A percentile compares a stretch with the other conserved stretches of the same genome.
Evolutionary conservation across 1,140 invertebrate species (phyloP).

Genomic region (Drosophila grimshawi): DNA sequence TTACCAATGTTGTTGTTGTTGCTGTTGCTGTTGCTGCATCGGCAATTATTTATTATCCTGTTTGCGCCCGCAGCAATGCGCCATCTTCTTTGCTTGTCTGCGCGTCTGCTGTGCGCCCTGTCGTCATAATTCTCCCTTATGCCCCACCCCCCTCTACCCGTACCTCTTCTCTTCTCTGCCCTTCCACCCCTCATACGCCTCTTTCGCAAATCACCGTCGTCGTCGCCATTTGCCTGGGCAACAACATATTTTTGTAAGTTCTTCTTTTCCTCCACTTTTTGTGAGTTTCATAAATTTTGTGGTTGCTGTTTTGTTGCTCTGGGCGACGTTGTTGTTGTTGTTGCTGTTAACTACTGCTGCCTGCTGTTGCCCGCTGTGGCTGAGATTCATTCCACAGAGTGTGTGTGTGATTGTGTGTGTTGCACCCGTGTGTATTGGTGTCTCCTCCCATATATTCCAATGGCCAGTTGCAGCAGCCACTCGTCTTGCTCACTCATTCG

Average conservation of each 20-base stretch:
- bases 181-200: constrained; percentile 1
- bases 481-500: constrained; percentile 19
- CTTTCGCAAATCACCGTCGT: constrained; percentile 62
- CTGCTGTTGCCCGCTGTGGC: constrained; percentile 41
- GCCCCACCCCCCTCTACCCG: not conserved
- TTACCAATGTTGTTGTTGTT: constrained; percentile 64
- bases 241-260: constrained; percentile 16
- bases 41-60: constrained; percentile 81
- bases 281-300: constrained; percentile 78
- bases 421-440: not conserved
- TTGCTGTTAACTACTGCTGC: constrained; percentile 12
- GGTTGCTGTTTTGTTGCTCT: constrained; percentile 65
- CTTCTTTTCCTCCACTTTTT: constrained; percentile 63
- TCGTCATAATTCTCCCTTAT: constrained; percentile 37
- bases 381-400: constrained; percentile 58
- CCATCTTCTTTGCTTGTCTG: constrained; percentile 61
- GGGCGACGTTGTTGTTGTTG: constrained; percentile 56
- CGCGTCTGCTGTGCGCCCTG: constrained; percentile 48
- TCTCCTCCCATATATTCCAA: constrained; percentile 79
- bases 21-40: constrained; percentile 31
- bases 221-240: constrained; percentile 70
- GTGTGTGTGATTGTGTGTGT: constrained; percentile 3
- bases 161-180: not conserved
- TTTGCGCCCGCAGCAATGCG: constrained; percentile 66
- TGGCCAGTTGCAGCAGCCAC: constrained; percentile 56